Conservation (phyloP, 2,888 invertebrate genomes). For the Nemotelus pantherinus region DNA sequence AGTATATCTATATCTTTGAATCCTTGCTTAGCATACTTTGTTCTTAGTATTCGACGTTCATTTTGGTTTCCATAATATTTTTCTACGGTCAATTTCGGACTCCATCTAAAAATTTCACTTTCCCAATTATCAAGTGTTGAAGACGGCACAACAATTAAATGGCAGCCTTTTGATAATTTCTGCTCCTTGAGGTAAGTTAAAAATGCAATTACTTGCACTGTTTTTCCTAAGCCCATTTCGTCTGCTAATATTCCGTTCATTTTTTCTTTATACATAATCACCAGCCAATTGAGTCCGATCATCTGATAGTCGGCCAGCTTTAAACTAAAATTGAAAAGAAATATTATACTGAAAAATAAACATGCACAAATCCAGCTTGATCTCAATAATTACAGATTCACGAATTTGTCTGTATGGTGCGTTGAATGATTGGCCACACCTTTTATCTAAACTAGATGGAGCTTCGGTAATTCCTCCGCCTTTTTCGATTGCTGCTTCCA, state of each 20-base stretch:
- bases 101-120: constrained; percentile 80
- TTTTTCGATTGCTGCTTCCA: constrained; percentile 82
- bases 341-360: neutral
- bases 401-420: no score
- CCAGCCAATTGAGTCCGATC: constrained; percentile 92
- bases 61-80: constrained; percentile 91
- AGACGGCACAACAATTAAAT: constrained; percentile 95
- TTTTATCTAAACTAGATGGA: constrained; percentile 73
- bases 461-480: constrained; percentile 80
- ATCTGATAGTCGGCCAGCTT: constrained; percentile 87
- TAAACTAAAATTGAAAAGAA: constrained; percentile 66
- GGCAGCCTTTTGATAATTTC: constrained; percentile 78
- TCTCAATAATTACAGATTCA: no score
- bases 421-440: constrained; percentile 64
- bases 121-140: constrained; percentile 94
- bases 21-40: constrained; percentile 77
- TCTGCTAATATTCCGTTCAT: constrained; percentile 96
- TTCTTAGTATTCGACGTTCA: constrained; percentile 80
- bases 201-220: constrained; percentile 93
- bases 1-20: constrained; percentile 83
- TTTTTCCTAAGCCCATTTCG: constrained; percentile 97
- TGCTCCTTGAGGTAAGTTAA: constrained; percentile 88
- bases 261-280: constrained; percentile 85
- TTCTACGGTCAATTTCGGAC: constrained; percentile 79
- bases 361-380: no score